phyloP scores from a whole-genome alignment of 1,140 invertebrate species.

The Lepidurus couesii region DNA sequence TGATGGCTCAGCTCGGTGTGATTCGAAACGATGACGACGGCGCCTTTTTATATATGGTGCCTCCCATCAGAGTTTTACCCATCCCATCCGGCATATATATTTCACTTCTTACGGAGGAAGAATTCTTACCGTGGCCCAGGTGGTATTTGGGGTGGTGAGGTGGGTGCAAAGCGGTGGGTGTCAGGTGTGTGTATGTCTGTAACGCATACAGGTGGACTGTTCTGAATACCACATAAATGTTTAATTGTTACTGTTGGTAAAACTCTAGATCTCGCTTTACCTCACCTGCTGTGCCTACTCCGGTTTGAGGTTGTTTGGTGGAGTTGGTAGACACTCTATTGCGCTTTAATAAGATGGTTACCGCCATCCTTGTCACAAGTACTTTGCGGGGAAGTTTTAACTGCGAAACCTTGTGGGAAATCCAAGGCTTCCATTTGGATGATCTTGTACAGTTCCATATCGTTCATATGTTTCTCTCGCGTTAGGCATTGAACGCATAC shows the following conservation, averaged over 20 bases:
- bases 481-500: no score
- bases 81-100: background rate
- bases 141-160: background rate
- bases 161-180: background rate
- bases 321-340: background rate
- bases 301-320: background rate
- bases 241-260: background rate
- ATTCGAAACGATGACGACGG: background rate
- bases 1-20: background rate
- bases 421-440: background rate
- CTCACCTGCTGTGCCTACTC: background rate
- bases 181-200: background rate
- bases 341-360: background rate
- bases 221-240: background rate
- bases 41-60: background rate
- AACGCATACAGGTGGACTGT: background rate
- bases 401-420: background rate
- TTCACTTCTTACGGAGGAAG: background rate
- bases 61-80: background rate
- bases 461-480: no score
- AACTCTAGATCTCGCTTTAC: background rate
- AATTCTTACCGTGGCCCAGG: background rate
- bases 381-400: background rate
- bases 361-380: background rate
- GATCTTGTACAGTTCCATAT: background rate